A percentile compares a stretch with the other conserved stretches of the same genome.
Evolutionary conservation across 92 coral and sea anemone genomes (phyloP).

Genomic region (Pocillopora meandrina): DNA sequence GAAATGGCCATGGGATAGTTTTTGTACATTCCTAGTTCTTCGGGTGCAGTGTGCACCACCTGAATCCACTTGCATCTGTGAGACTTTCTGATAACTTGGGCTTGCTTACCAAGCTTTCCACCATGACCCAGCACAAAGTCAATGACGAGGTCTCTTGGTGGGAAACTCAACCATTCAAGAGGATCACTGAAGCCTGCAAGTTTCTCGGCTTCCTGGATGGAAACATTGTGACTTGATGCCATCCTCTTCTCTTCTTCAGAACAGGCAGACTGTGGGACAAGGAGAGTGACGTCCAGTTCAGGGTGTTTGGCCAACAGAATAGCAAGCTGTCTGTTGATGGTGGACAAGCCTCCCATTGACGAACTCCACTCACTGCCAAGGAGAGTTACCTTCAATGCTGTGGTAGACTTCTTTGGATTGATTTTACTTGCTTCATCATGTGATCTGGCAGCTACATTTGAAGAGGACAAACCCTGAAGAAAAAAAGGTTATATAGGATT

Average conservation of each 20-base stretch:
- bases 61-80: conserved; percentile 8
- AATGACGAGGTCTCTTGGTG: conserved; percentile 6
- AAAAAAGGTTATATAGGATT: neutral
- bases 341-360: neutral
- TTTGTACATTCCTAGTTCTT: conserved; percentile 7
- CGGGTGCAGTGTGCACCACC: conserved; percentile 9
- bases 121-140: conserved; percentile 7
- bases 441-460: neutral
- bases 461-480: neutral
- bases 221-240: neutral
- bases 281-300: neutral
- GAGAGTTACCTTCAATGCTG: neutral
- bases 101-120: conserved; percentile 7
- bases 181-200: neutral
- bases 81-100: neutral
- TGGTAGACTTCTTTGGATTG: neutral
- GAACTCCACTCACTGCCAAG: conserved; percentile 1
- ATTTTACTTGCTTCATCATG: neutral
- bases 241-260: neutral
- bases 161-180: neutral
- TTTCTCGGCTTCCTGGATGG: neutral
- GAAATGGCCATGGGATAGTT: conserved; percentile 5
- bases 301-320: neutral
- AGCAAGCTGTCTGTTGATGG: conserved; percentile 2
- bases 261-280: neutral